A percentile compares a stretch with the other conserved stretches of the same genome.
Conservation (phyloP, 2,888 invertebrate species). For the Xestoiulus laeticollis region DNA sequence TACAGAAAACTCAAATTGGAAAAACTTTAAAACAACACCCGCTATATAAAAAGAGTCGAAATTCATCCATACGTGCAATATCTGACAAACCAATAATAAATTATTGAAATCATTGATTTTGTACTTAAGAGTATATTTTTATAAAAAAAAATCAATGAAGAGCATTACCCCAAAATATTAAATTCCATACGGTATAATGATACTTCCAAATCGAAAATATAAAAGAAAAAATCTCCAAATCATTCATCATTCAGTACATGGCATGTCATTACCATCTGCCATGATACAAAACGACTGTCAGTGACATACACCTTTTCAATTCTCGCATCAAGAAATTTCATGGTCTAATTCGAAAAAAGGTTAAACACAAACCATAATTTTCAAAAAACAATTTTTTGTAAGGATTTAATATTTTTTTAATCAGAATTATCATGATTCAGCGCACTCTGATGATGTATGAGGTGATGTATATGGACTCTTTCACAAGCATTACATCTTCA, state of each 20-base stretch:
- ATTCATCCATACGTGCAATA: too few species aligned
- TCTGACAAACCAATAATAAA: background rate
- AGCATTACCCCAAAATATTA: background rate
- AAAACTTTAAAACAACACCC: too few species aligned
- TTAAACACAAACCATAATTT: too few species aligned
- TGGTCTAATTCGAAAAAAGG: background rate
- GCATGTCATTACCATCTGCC: background rate
- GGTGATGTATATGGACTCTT: too few species aligned
- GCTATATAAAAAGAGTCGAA: too few species aligned
- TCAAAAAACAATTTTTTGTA: background rate
- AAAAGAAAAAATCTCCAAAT: background rate
- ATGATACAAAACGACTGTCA: background rate
- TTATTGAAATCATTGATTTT: background rate
- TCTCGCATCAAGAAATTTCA: background rate
- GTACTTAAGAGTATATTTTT: background rate
- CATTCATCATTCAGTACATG: background rate
- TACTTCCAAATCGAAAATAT: background rate
- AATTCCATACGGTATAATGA: background rate
- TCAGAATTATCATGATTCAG: background rate
- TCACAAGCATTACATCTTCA: too few species aligned
- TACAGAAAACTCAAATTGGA: too few species aligned
- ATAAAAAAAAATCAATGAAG: background rate
- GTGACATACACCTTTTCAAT: background rate
- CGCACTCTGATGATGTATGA: too few species aligned
- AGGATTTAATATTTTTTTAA: background rate